Conservation (phyloP, 2,113 vertebrate species). For the Macquaria australasica region DNA sequence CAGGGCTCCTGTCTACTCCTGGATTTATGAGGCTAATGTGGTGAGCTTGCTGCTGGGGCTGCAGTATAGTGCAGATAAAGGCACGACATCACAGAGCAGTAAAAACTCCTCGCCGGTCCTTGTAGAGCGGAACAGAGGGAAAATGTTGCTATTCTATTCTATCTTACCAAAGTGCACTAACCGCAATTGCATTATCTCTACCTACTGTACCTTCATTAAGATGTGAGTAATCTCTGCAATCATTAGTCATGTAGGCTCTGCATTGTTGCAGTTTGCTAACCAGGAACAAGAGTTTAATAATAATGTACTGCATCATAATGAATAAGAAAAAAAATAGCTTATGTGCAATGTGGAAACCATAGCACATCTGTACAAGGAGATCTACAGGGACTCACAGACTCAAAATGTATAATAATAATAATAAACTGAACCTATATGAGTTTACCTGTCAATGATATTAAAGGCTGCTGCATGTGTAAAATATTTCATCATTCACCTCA, state of each 20-base stretch:
- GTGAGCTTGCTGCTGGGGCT: constrained; percentile 61
- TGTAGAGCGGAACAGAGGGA: constrained; percentile 12
- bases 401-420: constrained; percentile 25
- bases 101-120: constrained; percentile 34
- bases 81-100: constrained; percentile 32
- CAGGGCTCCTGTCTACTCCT: constrained; percentile 53
- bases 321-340: background rate
- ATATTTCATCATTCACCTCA: constrained; percentile 65
- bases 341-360: constrained; percentile 3
- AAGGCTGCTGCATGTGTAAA: constrained; percentile 81
- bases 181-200: background rate
- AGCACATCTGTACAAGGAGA: background rate
- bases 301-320: background rate
- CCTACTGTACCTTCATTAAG: constrained; percentile 19
- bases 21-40: constrained; percentile 73
- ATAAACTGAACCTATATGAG: background rate
- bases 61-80: constrained; percentile 55
- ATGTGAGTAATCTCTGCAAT: constrained; percentile 26
- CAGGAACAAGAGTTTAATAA: constrained; percentile 3
- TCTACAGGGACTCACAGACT: constrained; percentile 57
- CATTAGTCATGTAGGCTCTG: background rate
- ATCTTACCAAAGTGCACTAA: constrained; percentile 15
- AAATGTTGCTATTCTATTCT: constrained; percentile 24
- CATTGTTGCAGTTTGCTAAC: constrained; percentile 12
- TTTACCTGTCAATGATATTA: background rate